These are phyloP conservation scores for Theretra japonica DNA, from an alignment of 2,888 invertebrate species.

Conservation along the genomic window DNA sequence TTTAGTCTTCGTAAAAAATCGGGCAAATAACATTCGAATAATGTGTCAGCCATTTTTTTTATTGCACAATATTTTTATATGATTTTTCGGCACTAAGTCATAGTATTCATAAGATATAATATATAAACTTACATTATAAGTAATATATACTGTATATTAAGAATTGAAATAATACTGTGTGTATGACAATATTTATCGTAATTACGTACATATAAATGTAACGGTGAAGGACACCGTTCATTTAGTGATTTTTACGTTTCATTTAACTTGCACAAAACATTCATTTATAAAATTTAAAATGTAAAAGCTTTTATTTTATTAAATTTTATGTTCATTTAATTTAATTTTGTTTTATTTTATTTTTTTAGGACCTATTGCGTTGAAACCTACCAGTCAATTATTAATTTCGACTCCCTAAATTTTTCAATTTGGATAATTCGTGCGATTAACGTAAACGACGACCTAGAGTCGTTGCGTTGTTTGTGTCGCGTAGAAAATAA, in stretches of 20 bases:
- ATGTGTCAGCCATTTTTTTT: background rate
- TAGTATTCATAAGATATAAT: too few relatives aligned
- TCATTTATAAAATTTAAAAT: conserved; percentile 40
- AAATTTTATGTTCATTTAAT: conserved; percentile 58
- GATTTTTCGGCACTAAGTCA: background rate
- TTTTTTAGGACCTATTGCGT: conserved; percentile 48
- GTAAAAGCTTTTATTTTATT: conserved; percentile 47
- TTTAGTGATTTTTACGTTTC: conserved; percentile 15
- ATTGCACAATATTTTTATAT: background rate
- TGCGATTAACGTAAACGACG: conserved; percentile 12
- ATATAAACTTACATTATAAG: background rate
- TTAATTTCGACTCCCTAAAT: conserved; percentile 81
- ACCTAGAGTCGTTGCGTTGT: conserved; percentile 15
- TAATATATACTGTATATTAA: conserved; percentile 41
- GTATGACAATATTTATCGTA: conserved; percentile 63
- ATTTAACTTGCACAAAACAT: conserved; percentile 31
- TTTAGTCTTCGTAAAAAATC: background rate
- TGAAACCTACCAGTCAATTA: conserved; percentile 81
- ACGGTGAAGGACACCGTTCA: conserved; percentile 15
- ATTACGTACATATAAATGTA: conserved; percentile 33
- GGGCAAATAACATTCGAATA: background rate
- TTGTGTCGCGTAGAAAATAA: conserved; percentile 16
- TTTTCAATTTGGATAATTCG: conserved; percentile 74
- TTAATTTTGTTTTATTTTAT: conserved; percentile 50
- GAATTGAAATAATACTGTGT: conserved; percentile 57